Conservation (phyloP, 2,113 vertebrate genomes). For the Nannobrachium achirus region DNA sequence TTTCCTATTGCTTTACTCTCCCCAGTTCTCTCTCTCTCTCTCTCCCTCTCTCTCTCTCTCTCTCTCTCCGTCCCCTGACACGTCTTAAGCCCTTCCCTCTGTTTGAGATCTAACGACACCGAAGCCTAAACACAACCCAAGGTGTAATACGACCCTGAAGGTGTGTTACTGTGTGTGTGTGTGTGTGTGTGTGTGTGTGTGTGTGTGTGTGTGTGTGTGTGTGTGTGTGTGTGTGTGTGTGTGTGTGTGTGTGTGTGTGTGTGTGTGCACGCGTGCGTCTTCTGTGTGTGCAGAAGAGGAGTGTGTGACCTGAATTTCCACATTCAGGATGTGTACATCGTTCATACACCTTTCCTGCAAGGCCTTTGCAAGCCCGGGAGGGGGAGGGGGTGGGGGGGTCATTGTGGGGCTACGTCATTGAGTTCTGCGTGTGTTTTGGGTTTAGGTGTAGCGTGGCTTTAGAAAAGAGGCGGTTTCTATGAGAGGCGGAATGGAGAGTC, state of each 20-base stretch:
- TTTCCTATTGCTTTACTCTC: slow-evolving; percentile 1
- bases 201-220: slow-evolving; percentile 10
- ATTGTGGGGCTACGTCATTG: slow-evolving; percentile 47
- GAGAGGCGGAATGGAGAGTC: slow-evolving; percentile 45
- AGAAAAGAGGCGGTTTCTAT: slow-evolving; percentile 45
- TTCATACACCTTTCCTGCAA: slow-evolving; percentile 75
- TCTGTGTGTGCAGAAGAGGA: slow-evolving; percentile 13
- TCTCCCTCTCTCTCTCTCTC: slow-evolving; percentile 21
- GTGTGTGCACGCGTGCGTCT: slow-evolving; percentile 22
- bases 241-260: slow-evolving; percentile 23
- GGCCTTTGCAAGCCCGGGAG: slow-evolving; percentile 60
- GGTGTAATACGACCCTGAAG: slow-evolving; percentile 64
- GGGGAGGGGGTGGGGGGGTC: slow-evolving; percentile 19
- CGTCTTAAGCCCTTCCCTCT: slow-evolving; percentile 56
- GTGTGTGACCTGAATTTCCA: slow-evolving; percentile 39
- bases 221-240: slow-evolving; percentile 26
- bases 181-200: slow-evolving; percentile 23
- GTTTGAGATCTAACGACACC: slow-evolving; percentile 55
- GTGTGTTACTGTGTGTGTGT: slow-evolving; percentile 38
- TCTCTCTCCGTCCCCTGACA: slow-evolving; percentile 35
- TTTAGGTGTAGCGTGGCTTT: slow-evolving; percentile 37
- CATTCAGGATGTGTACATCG: slow-evolving; percentile 66
- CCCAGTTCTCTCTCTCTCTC: slow-evolving; percentile 21
- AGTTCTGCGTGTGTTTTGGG: slow-evolving; percentile 8
- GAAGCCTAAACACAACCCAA: slow-evolving; percentile 45